Percentiles rank a stretch among this genome's conserved stretches.
These are phyloP conservation scores for Cosmopolites sordidus DNA, from an alignment of 2,888 invertebrate species.

Conservation along the genomic window DNA sequence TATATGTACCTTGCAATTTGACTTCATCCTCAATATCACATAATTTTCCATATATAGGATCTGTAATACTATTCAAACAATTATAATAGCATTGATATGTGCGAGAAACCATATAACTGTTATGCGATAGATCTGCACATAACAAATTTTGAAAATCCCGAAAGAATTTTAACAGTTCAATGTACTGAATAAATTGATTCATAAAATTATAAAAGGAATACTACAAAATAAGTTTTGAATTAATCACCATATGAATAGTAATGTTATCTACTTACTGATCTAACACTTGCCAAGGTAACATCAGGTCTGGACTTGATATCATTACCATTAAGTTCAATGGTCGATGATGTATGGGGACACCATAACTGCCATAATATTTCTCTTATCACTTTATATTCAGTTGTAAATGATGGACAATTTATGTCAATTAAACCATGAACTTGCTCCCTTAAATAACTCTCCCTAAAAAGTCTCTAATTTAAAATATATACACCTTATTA, in stretches of 20 bases:
- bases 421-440: constrained; percentile 36
- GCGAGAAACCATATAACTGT: constrained; percentile 30
- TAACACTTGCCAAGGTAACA: constrained; percentile 42
- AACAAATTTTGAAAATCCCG: constrained; percentile 36
- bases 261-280: constrained; percentile 36
- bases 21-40: constrained; percentile 38
- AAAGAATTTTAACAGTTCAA: constrained; percentile 41
- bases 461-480: constrained; percentile 34
- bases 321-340: constrained; percentile 38
- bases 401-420: constrained; percentile 36
- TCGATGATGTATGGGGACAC: constrained; percentile 37
- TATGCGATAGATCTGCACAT: constrained; percentile 21
- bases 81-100: constrained; percentile 41
- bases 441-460: constrained; percentile 36
- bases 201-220: constrained; percentile 35
- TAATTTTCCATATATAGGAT: constrained; percentile 37
- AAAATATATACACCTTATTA: constrained; percentile 4
- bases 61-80: constrained; percentile 36
- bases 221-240: constrained; percentile 33
- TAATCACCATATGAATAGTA: constrained; percentile 31
- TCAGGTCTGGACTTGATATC: constrained; percentile 36
- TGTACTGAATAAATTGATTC: constrained; percentile 40
- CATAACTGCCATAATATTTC: constrained; percentile 46
- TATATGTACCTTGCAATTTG: constrained; percentile 38
- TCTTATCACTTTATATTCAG: constrained; percentile 45